A percentile compares a stretch with the other conserved stretches of the same genome.
These are phyloP conservation scores for Theristicus caerulescens DNA, from an alignment of 2,113 vertebrate genomes.

Conservation along the genomic window DNA sequence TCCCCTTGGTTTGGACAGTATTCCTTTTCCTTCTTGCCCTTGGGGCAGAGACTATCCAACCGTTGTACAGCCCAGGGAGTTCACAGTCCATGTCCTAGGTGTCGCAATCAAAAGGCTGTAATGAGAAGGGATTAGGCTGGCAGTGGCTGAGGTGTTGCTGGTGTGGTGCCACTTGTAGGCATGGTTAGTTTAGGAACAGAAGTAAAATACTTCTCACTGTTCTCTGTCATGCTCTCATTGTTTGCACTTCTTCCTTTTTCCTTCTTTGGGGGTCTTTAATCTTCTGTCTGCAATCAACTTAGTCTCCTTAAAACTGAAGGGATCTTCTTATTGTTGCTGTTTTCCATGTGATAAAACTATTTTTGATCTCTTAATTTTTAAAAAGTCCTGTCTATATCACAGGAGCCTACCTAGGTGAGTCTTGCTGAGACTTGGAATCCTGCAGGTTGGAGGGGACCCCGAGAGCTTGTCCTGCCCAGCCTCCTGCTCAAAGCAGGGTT, in stretches of 20 bases:
- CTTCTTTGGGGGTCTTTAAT: neutral
- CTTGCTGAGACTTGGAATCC: neutral
- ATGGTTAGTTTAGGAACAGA: neutral
- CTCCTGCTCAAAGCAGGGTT: neutral
- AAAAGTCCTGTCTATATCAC: neutral
- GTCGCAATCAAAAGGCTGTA: neutral
- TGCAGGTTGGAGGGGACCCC: neutral
- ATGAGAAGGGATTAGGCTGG: neutral
- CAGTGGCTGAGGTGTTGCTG: neutral
- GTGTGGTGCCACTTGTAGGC: neutral
- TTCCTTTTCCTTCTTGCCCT: neutral
- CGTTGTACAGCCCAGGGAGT: neutral
- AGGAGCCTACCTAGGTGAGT: neutral
- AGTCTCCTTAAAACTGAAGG: neutral
- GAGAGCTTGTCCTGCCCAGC: neutral
- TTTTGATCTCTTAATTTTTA: neutral
- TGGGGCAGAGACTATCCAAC: neutral
- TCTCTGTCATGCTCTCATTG: neutral
- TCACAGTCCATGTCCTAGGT: neutral
- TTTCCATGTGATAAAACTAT: neutral
- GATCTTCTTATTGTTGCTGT: neutral
- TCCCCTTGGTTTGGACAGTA: neutral
- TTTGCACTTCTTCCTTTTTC: neutral
- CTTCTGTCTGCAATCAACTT: neutral
- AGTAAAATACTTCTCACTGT: neutral